These are phyloP conservation scores for Ochropacha duplaris DNA, from an alignment of 2,888 invertebrate species.

Conservation along the genomic window DNA sequence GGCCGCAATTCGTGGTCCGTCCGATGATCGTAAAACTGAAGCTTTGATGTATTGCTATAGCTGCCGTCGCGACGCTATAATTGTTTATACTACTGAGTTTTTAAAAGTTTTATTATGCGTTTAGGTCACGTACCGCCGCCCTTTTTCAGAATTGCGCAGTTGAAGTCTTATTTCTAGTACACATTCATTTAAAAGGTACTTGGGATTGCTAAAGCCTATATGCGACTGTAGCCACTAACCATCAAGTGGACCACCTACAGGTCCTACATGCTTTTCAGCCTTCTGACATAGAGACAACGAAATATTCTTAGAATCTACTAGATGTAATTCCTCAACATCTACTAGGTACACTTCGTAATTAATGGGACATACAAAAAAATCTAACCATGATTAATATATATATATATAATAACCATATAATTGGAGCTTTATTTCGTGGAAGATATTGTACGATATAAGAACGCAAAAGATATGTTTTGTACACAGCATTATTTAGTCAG, in stretches of 20 bases:
- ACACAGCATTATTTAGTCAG: too few species aligned
- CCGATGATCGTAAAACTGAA: slow-evolving; percentile 43
- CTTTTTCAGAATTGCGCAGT: slow-evolving; percentile 16
- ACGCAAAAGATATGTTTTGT: too few species aligned
- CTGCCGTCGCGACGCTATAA: slow-evolving; percentile 11
- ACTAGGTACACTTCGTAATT: background rate
- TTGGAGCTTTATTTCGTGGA: too few species aligned
- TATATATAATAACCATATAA: too few species aligned
- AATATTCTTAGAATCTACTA: too few species aligned
- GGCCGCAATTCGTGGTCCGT: slow-evolving; percentile 41
- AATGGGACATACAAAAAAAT: background rate
- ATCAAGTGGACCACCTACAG: too few species aligned
- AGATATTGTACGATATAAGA: too few species aligned
- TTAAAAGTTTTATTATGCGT: slow-evolving; percentile 11
- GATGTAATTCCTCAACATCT: background rate
- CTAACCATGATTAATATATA: background rate
- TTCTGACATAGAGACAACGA: too few species aligned
- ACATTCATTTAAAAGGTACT: background rate
- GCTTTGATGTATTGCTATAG: slow-evolving; percentile 45
- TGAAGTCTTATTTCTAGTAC: background rate
- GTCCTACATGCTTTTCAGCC: too few species aligned
- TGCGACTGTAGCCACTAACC: too few species aligned
- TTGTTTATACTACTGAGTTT: slow-evolving; percentile 17
- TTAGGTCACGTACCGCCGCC: slow-evolving; percentile 7
- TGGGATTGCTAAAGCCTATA: too few species aligned